Base-by-base conservation (phyloP, 1,140 invertebrate species). In the Bombus waltoni region DNA sequence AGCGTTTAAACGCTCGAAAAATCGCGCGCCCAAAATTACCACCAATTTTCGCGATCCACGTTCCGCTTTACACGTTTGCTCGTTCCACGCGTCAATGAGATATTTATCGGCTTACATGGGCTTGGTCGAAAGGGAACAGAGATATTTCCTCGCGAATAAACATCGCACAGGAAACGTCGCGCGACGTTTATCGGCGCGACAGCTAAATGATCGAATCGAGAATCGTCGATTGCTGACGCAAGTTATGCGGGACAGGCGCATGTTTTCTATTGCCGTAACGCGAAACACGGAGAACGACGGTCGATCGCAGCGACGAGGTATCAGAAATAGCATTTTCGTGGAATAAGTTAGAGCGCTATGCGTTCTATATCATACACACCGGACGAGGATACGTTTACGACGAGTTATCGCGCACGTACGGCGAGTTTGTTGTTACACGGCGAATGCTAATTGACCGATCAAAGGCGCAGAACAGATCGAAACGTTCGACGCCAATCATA, bases 361-460 rank as follows among this genome's bases (percentile, higher is more conserved):
- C 38, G 40, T 71, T 71, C 28, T 11, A 6, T 25, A 2, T 2
- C 22, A 28, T 40, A 18, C 28, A 13, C 13, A n/a, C 13, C 3
- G 11, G 3, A 38, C 38, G 4, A 40, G n/a, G 74, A 87, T 65
- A 32, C 32, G 28, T n/a, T 81, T 47, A 32, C 18, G 22, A 32
- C 13, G 66, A 8, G 15, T 82, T 73, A 82, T 87, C 74, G 44
- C 11, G 10, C 1, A 68, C 2, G 18, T 47, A 25, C 40, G 76
- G 8, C 18, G 25, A n/a, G 18, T n/a, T 10, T 4, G 18, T 62
- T 59, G 35, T 18, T 42, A 40, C 11, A 62, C 38, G 76, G 11
- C 32, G 59, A 53, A 44, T 11, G 40, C 22, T 85, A 88, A 88
- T 85, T 84, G 74, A 80, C 35, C 62, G 72, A 35, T 80, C 62